Percentiles rank a stretch among this genome's conserved stretches.
These are phyloP conservation scores for Elephantulus edwardii DNA, from an alignment of 2,113 vertebrate species.

Conservation along the genomic window DNA sequence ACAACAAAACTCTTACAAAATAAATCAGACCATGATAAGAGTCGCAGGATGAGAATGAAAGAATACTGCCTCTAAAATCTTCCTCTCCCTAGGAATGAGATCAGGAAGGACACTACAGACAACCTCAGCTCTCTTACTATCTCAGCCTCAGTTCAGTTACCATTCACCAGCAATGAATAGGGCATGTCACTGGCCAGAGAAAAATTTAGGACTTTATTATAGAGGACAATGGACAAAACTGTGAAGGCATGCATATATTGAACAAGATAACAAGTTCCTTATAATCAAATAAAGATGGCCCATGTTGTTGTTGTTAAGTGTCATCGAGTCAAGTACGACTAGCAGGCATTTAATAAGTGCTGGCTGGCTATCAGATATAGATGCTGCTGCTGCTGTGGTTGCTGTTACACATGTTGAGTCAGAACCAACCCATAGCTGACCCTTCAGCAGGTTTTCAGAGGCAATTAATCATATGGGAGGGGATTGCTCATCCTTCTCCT, in stretches of 20 bases:
- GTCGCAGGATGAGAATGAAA: neutral
- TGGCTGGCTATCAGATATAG: neutral
- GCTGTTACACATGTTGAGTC: too few species aligned
- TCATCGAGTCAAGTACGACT: too few species aligned
- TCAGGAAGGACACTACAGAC: neutral
- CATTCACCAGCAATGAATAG: neutral
- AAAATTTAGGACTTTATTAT: neutral
- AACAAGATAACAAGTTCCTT: neutral
- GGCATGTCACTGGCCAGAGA: neutral
- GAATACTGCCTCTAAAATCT: neutral
- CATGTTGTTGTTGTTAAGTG: too few species aligned
- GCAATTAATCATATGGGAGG: too few species aligned
- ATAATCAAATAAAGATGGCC: neutral
- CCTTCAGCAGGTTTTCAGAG: too few species aligned
- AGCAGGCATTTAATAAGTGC: neutral
- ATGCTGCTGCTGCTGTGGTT: too few species aligned
- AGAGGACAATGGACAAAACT: neutral
- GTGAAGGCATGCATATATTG: neutral
- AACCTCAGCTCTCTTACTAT: neutral
- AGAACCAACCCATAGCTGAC: too few species aligned
- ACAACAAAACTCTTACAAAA: neutral
- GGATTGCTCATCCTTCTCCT: too few species aligned
- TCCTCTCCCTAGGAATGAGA: neutral
- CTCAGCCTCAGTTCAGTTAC: neutral
- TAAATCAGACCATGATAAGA: neutral